Evolutionary conservation across 2,113 vertebrate species (phyloP).

Genomic region (Calonectris borealis): DNA sequence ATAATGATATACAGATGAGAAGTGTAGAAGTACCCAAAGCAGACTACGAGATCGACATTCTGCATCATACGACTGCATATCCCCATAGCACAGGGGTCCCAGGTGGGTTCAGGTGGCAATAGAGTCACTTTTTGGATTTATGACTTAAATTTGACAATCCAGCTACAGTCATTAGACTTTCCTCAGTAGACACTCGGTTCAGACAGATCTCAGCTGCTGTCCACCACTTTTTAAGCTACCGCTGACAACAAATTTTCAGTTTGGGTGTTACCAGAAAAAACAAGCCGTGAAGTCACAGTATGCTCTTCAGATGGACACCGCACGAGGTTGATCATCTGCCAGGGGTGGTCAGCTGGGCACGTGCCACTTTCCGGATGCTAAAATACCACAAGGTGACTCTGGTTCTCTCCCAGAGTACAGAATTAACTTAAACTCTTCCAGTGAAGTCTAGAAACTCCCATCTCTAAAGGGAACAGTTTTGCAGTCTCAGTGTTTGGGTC

Average conservation of each 20-base stretch:
- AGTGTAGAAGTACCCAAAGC: background rate
- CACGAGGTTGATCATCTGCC: background rate
- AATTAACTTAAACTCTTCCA: background rate
- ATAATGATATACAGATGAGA: background rate
- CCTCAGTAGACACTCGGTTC: background rate
- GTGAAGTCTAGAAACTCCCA: background rate
- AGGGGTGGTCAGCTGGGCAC: background rate
- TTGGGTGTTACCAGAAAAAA: background rate
- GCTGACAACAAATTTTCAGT: background rate
- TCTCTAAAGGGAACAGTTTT: background rate
- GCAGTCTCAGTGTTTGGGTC: background rate
- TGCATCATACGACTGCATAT: fast-evolving
- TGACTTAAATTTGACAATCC: background rate
- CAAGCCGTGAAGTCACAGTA: too few species aligned
- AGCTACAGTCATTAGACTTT: background rate
- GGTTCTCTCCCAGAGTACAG: background rate
- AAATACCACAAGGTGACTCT: background rate
- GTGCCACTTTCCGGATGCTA: background rate
- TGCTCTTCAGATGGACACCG: background rate
- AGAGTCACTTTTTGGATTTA: background rate
- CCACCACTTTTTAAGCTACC: background rate
- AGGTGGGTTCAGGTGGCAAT: background rate
- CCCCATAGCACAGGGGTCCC: background rate
- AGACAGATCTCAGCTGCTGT: background rate
- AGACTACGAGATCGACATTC: background rate